Percentiles rank a stretch among this genome's conserved stretches.
phyloP scores from a whole-genome alignment of 2,888 invertebrate genomes.

The Rotaria magnacalcarata region DNA sequence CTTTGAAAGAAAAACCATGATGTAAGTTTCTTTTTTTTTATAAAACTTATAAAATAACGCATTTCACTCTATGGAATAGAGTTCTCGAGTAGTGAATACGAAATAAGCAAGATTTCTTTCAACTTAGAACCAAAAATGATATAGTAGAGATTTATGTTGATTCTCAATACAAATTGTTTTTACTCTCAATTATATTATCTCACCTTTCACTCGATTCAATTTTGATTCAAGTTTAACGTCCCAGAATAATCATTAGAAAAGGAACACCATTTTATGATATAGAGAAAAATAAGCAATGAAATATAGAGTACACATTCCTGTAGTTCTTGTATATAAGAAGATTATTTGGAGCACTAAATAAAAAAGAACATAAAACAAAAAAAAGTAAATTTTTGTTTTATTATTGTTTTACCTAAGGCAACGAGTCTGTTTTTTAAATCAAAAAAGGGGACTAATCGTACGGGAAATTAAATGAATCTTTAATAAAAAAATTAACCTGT shows the following conservation, averaged over 20 bases:
- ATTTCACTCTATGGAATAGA: slow-evolving; percentile 37
- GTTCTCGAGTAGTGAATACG: slow-evolving; percentile 37
- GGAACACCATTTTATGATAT: slow-evolving; percentile 1
- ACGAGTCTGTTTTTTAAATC: not conserved
- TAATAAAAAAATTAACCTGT: slow-evolving; percentile 69
- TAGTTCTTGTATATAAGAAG: not conserved
- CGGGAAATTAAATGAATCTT: not conserved
- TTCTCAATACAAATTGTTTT: not conserved
- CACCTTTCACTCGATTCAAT: not conserved
- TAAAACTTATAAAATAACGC: slow-evolving; percentile 33
- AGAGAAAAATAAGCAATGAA: not conserved
- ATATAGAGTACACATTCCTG: not conserved
- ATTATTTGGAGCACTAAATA: not conserved
- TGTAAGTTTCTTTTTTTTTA: not conserved
- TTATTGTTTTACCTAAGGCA: not conserved
- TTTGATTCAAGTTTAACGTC: slow-evolving; percentile 5
- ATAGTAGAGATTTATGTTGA: not conserved
- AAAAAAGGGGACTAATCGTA: not conserved
- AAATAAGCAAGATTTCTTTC: not conserved
- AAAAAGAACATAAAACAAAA: not conserved
- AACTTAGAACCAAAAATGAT: slow-evolving; percentile 7
- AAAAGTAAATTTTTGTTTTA: not conserved
- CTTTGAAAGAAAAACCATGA: slow-evolving; percentile 55
- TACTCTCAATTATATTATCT: not conserved
- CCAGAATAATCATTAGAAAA: not conserved